Conservation (phyloP, 1,140 invertebrate genomes). For the Hyles euphorbiae region DNA sequence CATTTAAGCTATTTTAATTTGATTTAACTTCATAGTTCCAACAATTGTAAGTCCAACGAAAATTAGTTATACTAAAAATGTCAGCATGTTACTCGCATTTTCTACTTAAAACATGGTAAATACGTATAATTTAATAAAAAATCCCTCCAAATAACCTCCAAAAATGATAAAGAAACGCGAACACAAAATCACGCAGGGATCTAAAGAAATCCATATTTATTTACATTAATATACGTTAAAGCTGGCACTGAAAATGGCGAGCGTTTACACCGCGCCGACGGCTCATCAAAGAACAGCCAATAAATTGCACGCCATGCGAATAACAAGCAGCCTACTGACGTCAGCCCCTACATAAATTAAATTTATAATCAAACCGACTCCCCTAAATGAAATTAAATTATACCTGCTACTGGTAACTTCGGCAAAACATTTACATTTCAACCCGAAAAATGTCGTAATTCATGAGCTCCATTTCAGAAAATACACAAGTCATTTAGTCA, state of each 20-base stretch:
- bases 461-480: constrained; percentile 37
- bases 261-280: constrained; percentile 5
- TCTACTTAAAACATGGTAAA: too few relatives aligned
- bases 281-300: constrained; percentile 44
- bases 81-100: too few relatives aligned
- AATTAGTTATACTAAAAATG: too few relatives aligned
- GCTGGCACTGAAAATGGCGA: constrained; percentile 3
- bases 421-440: constrained; percentile 54
- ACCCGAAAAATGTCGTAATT: constrained; percentile 45
- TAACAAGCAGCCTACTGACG: constrained; percentile 47
- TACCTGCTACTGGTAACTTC: constrained; percentile 51
- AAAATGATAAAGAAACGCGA: too few relatives aligned
- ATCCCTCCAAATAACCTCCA: too few relatives aligned
- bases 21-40: too few relatives aligned
- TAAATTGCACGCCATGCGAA: constrained; percentile 53
- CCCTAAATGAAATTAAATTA: constrained; percentile 64
- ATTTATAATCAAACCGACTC: constrained; percentile 63
- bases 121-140: too few relatives aligned
- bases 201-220: constrained; percentile 1
- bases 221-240: background rate
- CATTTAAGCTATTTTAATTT: too few relatives aligned
- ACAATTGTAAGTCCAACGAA: too few relatives aligned
- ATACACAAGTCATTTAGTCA: constrained; percentile 29
- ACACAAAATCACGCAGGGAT: too few relatives aligned
- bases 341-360: constrained; percentile 63